These are phyloP conservation scores for Melanotaenia boesemani DNA, from an alignment of 2,797 vertebrate genomes.

Conservation along the genomic window DNA sequence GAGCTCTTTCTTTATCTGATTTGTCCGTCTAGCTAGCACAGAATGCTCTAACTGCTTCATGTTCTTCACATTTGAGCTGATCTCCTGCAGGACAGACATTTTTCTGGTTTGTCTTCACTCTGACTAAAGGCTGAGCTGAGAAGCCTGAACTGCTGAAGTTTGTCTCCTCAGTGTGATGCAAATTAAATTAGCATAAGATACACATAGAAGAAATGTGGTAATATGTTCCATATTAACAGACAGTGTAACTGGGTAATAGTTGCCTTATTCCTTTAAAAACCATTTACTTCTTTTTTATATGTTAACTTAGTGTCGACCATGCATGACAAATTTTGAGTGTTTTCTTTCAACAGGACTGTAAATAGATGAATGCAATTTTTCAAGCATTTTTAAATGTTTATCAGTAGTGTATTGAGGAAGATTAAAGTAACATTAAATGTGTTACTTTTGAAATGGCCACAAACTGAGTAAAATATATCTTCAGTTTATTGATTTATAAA, in stretches of 20 bases:
- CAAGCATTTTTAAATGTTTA: neutral
- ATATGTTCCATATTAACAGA: slow-evolving; percentile 50
- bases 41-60: slow-evolving; percentile 19
- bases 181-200: neutral
- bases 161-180: neutral
- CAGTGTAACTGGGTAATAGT: accelerated
- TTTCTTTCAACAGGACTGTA: neutral
- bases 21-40: slow-evolving; percentile 32
- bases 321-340: neutral
- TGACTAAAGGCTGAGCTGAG: neutral
- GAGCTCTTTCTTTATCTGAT: slow-evolving; percentile 67
- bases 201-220: neutral
- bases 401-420: neutral
- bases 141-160: neutral
- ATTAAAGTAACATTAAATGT: neutral
- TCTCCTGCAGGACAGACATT: slow-evolving; percentile 52
- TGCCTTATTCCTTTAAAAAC: neutral
- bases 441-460: neutral
- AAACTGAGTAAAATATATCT: neutral
- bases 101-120: slow-evolving; percentile 9
- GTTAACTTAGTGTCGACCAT: slow-evolving; percentile 12
- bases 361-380: neutral
- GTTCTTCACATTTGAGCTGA: slow-evolving; percentile 38
- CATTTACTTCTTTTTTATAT: neutral
- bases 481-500: neutral